A percentile compares a stretch with the other conserved stretches of the same genome.
Conservation (phyloP, 1,140 invertebrate species). For the Drosophila leontia region DNA sequence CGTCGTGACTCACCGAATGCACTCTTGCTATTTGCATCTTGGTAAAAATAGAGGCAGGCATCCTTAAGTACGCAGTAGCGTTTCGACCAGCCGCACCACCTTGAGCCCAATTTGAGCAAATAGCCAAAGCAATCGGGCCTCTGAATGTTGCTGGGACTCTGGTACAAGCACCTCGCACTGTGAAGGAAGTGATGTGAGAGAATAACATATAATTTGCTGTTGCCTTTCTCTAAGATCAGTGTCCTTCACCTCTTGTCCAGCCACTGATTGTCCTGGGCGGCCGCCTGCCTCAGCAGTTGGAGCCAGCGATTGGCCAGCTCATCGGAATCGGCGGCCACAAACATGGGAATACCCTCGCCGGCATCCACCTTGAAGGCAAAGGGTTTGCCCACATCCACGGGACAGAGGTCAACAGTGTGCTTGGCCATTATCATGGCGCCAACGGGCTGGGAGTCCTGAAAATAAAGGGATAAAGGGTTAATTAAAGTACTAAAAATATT, state of each 20-base stretch:
- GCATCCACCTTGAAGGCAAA: slow-evolving; percentile 91
- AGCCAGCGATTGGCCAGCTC: slow-evolving; percentile 91
- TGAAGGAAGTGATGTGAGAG: slow-evolving; percentile 52
- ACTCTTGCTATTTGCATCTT: slow-evolving; percentile 92
- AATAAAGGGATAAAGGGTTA: slow-evolving; percentile 9
- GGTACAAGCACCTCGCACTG: slow-evolving; percentile 88
- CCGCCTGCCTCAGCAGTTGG: slow-evolving; percentile 89
- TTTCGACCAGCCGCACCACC: slow-evolving; percentile 94
- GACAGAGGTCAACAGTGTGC: slow-evolving; percentile 89
- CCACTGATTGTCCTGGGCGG: slow-evolving; percentile 90
- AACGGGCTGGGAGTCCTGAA: slow-evolving; percentile 93
- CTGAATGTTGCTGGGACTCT: slow-evolving; percentile 90
- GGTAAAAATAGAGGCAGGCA: slow-evolving; percentile 97
- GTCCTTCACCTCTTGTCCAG: slow-evolving; percentile 87
- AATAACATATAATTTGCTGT: neutral
- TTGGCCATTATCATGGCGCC: slow-evolving; percentile 95
- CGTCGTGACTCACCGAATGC: slow-evolving; percentile 90
- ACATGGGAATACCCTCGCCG: slow-evolving; percentile 90
- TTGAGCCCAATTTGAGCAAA: slow-evolving; percentile 92
- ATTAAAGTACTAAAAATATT: neutral
- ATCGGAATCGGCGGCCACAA: slow-evolving; percentile 92
- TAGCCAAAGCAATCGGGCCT: slow-evolving; percentile 96
- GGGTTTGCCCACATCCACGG: slow-evolving; percentile 83
- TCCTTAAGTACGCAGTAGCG: slow-evolving; percentile 98
- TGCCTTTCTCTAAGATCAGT: slow-evolving; percentile 40